Percentiles rank a stretch among this genome's conserved stretches.
Evolutionary conservation across 2,888 invertebrate species (phyloP).

Genomic region (Pheosia gnoma): DNA sequence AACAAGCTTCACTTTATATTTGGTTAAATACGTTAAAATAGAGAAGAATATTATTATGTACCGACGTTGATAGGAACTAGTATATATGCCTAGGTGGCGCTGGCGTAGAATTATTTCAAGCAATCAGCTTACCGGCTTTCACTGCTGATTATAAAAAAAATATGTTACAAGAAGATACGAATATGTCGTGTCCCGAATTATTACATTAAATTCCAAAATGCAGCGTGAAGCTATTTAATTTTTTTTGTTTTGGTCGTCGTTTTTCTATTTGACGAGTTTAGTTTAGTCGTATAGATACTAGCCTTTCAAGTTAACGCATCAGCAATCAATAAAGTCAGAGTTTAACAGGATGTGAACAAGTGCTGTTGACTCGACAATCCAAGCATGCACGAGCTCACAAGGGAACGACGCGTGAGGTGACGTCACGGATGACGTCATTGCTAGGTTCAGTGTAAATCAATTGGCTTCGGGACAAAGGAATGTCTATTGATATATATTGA

Average conservation of each 20-base stretch:
- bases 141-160: no score
- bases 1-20: neutral
- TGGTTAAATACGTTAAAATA: neutral
- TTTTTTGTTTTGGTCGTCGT: no score
- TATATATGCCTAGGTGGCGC: no score
- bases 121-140: no score
- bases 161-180: no score
- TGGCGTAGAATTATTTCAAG: no score
- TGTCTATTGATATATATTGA: no score
- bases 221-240: no score
- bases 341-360: neutral
- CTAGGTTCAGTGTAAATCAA: constrained; percentile 1
- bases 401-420: neutral
- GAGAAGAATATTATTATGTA: neutral
- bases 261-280: no score
- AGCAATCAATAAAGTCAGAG: neutral
- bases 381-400: constrained; percentile 1
- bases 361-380: neutral
- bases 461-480: neutral
- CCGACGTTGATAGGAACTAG: neutral
- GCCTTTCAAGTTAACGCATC: neutral
- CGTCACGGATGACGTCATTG: neutral
- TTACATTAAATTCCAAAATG: no score
- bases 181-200: no score
- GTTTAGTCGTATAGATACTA: neutral